These are phyloP conservation scores for Astur gentilis DNA, from an alignment of 2,113 vertebrate genomes.

Conservation along the genomic window DNA sequence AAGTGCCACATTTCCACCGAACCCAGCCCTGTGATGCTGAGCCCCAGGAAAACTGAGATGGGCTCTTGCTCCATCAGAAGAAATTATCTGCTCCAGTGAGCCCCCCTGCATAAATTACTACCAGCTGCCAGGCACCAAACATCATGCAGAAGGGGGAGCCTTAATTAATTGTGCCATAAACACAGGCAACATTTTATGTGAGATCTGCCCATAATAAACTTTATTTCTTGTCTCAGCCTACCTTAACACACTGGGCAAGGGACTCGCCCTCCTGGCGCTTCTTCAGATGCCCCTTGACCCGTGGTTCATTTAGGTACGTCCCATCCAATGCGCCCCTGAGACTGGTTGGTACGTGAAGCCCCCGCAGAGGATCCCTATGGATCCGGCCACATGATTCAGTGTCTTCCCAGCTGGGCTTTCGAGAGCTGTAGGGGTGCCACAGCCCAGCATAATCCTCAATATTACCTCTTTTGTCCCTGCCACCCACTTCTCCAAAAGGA, in stretches of 20 bases:
- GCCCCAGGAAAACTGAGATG: not conserved
- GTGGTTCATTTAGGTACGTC: not conserved
- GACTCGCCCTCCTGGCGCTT: slow-evolving; percentile 59
- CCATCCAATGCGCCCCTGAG: slow-evolving; percentile 54
- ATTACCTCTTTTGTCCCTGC: not conserved
- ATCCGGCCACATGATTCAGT: not conserved
- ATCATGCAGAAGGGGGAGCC: not conserved
- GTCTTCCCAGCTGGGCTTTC: not conserved
- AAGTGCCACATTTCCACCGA: not conserved
- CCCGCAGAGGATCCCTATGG: not conserved
- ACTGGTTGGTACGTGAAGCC: slow-evolving; percentile 4
- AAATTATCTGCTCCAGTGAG: not conserved
- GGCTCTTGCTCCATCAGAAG: not conserved
- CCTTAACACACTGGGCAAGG: slow-evolving; percentile 83
- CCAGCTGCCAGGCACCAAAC: not conserved
- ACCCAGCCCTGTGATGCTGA: not conserved
- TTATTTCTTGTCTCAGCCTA: slow-evolving; percentile 34
- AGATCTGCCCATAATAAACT: not conserved
- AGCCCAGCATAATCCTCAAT: not conserved
- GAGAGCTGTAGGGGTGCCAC: not conserved
- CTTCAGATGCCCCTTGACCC: not conserved
- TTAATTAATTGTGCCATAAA: not conserved
- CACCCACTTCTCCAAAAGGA: not conserved
- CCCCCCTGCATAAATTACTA: not conserved
- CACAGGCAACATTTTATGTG: fast-evolving